phyloP scores from a whole-genome alignment of 1,140 invertebrate genomes.

The Drosophila tristis region DNA sequence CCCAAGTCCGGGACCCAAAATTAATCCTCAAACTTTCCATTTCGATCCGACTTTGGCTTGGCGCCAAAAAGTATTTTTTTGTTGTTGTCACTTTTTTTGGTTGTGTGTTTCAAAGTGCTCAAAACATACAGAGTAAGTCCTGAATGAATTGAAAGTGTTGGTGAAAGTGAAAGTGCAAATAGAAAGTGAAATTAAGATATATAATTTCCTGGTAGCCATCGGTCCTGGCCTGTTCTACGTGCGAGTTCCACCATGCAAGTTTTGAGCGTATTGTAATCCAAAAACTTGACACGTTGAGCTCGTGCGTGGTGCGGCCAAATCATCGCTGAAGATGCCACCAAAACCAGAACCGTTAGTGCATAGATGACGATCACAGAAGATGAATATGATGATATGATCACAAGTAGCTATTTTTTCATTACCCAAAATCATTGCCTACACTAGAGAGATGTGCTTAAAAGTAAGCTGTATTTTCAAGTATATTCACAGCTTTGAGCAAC shows the following conservation, averaged over 20 bases:
- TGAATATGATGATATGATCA: no score
- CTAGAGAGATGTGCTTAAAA: no score
- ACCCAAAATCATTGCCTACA: no score
- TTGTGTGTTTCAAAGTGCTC: neutral
- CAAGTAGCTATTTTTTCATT: neutral
- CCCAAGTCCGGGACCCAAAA: neutral
- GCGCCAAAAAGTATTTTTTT: constrained; percentile 1
- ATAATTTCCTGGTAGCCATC: no score
- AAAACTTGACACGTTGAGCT: constrained; percentile 82
- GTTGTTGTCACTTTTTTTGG: neutral
- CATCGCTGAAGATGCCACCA: neutral
- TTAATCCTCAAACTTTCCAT: neutral
- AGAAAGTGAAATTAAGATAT: neutral
- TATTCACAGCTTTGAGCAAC: no score
- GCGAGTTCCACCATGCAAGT: constrained; percentile 78
- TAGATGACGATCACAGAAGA: no score
- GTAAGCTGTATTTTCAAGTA: no score
- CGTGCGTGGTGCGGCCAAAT: constrained; percentile 48
- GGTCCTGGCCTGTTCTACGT: constrained; percentile 38
- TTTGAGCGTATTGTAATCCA: constrained; percentile 63
- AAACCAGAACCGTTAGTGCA: no score
- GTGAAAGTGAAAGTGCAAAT: neutral
- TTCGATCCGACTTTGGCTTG: neutral
- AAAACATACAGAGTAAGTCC: neutral
- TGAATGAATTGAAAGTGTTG: neutral